A percentile compares a stretch with the other conserved stretches of the same genome.
Conservation (phyloP, 2,888 invertebrate species). For the Pristionchus exspectatus region DNA sequence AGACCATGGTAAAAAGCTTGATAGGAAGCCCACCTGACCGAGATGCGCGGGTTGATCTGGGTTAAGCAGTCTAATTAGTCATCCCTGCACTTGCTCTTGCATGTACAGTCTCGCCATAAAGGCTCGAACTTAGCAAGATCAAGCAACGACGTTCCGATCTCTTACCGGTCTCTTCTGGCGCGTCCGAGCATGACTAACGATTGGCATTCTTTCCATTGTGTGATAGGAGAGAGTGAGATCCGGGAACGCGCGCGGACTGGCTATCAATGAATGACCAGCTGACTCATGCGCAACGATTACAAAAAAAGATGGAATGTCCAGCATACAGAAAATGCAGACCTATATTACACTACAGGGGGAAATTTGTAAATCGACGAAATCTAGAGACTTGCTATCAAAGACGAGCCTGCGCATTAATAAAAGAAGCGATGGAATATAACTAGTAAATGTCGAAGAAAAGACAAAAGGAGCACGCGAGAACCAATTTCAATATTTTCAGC, state of each 20-base stretch:
- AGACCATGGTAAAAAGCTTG: background rate
- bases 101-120: background rate
- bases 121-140: background rate
- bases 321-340: background rate
- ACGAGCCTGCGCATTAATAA: too few relatives aligned
- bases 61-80: slow-evolving; percentile 34
- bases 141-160: background rate
- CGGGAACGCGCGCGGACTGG: slow-evolving; percentile 19
- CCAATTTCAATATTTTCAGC: slow-evolving; percentile 63
- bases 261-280: slow-evolving; percentile 18
- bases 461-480: too few relatives aligned
- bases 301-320: background rate
- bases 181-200: slow-evolving; percentile 34
- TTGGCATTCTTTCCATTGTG: slow-evolving; percentile 21
- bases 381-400: too few relatives aligned
- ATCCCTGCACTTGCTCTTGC: background rate
- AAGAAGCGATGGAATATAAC: background rate
- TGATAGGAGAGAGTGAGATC: slow-evolving; percentile 25
- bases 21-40: slow-evolving; percentile 8
- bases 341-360: too few relatives aligned
- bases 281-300: background rate
- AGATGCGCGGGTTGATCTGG: slow-evolving; percentile 2
- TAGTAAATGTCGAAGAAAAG: background rate
- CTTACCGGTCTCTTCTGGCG: background rate
- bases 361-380: too few relatives aligned